phyloP scores from a whole-genome alignment of 2,113 vertebrate genomes.

The Cephalopholis sonnerati region DNA sequence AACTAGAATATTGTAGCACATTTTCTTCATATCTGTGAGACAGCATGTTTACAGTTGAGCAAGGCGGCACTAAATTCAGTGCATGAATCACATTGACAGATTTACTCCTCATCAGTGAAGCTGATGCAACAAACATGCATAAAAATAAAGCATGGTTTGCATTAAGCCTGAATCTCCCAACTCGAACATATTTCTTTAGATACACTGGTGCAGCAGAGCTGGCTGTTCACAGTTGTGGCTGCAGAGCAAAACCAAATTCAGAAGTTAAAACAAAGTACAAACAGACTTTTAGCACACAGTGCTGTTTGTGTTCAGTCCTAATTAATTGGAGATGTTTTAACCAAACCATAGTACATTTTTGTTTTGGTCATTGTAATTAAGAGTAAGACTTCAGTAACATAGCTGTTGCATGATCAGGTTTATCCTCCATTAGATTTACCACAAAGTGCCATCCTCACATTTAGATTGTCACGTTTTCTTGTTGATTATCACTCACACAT shows the following conservation, averaged over 20 bases:
- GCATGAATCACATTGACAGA: constrained; percentile 43
- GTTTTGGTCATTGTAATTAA: background rate
- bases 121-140: constrained; percentile 30
- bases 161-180: background rate
- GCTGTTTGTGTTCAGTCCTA: background rate
- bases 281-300: background rate
- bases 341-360: background rate
- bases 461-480: background rate
- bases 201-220: constrained; percentile 4
- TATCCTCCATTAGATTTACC: background rate
- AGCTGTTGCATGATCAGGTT: background rate
- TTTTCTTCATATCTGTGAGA: background rate
- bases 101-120: constrained; percentile 38
- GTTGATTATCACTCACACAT: background rate
- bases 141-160: constrained; percentile 31
- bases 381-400: background rate
- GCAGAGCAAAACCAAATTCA: constrained; percentile 14
- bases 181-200: constrained; percentile 24
- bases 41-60: background rate
- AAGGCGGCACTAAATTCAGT: constrained; percentile 9
- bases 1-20: background rate
- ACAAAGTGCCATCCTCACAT: background rate
- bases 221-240: background rate
- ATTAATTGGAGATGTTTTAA: background rate
- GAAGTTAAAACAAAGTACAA: constrained; percentile 21